Conservation (phyloP, 2,888 invertebrate species). For the Catocala sponsa region DNA sequence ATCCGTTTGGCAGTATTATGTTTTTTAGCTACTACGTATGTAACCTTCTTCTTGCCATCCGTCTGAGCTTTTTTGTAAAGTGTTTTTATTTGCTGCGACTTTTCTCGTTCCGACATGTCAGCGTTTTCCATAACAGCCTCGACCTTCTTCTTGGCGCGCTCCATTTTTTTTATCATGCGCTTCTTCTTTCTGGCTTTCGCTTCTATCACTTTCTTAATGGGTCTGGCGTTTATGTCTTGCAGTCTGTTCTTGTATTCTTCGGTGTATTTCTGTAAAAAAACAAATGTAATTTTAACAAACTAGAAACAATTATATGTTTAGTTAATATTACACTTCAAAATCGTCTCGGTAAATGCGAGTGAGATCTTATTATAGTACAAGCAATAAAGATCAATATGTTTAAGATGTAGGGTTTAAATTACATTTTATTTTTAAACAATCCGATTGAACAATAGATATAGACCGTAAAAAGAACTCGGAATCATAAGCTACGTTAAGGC, state of each 20-base stretch:
- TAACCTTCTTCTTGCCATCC: conserved; percentile 95
- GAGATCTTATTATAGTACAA: too few species aligned
- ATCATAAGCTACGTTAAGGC: too few species aligned
- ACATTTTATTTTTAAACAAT: too few species aligned
- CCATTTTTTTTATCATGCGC: conserved; percentile 94
- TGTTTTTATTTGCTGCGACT: conserved; percentile 96
- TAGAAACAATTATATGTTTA: too few species aligned
- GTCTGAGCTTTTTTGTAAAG: conserved; percentile 96
- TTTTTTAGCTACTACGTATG: conserved; percentile 98
- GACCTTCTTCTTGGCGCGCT: conserved; percentile 98
- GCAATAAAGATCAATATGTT: too few species aligned
- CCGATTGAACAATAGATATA: too few species aligned
- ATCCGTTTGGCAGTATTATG: conserved; percentile 92
- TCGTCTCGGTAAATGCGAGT: too few species aligned
- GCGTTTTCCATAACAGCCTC: conserved; percentile 97
- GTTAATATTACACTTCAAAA: too few species aligned
- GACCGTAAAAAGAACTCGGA: too few species aligned
- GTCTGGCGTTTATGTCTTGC: conserved; percentile 96
- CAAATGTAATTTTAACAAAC: not conserved
- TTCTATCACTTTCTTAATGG: conserved; percentile 99
- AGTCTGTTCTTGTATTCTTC: conserved; percentile 95
- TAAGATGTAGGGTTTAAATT: too few species aligned
- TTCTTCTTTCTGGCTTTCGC: conserved; percentile 99
- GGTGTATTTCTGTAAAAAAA: conserved; percentile 89
- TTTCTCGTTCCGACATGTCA: conserved; percentile 97